These are phyloP conservation scores for Patella caerulea DNA, from an alignment of 2,888 invertebrate species.

Conservation along the genomic window DNA sequence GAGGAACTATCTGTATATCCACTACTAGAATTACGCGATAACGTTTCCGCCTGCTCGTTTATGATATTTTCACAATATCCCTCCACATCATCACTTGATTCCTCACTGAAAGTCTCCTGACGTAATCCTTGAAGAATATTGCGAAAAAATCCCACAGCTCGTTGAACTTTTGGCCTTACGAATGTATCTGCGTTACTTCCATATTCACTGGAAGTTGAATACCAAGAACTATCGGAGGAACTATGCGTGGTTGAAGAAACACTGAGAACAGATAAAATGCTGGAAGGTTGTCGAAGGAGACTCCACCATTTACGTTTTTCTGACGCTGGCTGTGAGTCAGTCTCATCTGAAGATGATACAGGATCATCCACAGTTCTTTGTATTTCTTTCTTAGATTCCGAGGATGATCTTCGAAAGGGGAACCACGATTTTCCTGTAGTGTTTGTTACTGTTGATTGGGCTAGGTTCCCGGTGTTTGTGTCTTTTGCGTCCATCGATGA, in stretches of 20 bases:
- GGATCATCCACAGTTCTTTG: no score
- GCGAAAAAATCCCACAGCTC: slow-evolving; percentile 3
- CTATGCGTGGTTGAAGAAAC: not conserved
- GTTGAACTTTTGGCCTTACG: not conserved
- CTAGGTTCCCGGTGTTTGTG: no score
- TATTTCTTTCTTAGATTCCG: no score
- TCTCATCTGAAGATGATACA: no score
- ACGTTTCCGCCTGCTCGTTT: not conserved
- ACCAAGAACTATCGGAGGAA: not conserved
- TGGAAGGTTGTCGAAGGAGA: not conserved
- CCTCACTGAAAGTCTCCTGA: not conserved
- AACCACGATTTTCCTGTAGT: no score
- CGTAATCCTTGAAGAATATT: not conserved
- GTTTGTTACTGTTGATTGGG: no score
- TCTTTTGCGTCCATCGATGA: not conserved
- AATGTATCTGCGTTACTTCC: not conserved
- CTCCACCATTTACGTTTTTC: not conserved
- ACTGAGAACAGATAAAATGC: not conserved
- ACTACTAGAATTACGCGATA: slow-evolving; percentile 1
- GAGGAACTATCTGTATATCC: not conserved
- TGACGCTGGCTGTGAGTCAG: not conserved
- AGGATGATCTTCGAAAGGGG: no score
- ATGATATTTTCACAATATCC: slow-evolving; percentile 4
- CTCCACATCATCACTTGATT: not conserved
- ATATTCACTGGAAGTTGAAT: slow-evolving; percentile 1